phyloP scores from a whole-genome alignment of 1,140 invertebrate species.

The Streblospio benedicti region DNA sequence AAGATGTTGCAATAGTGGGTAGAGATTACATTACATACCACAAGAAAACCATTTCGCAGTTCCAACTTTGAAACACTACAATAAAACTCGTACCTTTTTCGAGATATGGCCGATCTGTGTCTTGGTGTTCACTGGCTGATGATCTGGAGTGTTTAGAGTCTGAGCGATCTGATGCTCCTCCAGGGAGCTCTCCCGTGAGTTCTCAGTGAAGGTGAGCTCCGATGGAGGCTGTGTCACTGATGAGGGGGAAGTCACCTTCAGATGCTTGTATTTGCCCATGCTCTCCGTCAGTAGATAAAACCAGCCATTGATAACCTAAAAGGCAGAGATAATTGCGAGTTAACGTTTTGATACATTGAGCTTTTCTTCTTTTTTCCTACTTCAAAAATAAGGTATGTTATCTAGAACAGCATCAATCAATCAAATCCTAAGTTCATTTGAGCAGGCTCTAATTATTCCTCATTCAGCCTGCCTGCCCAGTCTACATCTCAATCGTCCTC shows the following conservation, averaged over 20 bases:
- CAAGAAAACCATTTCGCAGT: too few species aligned
- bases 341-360: conserved; percentile 26
- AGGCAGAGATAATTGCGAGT: conserved; percentile 12
- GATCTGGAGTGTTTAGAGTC: too few species aligned
- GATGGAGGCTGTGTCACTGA: not conserved
- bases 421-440: not conserved
- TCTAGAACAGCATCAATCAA: not conserved
- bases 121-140: too few species aligned
- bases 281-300: conserved; percentile 52
- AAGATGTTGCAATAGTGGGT: too few species aligned
- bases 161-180: conserved; percentile 23
- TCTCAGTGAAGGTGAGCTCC: not conserved
- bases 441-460: not conserved
- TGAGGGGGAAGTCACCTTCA: conserved; percentile 25
- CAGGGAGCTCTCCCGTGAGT: conserved; percentile 20
- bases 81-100: too few species aligned
- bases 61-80: too few species aligned
- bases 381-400: not conserved
- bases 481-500: not conserved
- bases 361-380: not conserved
- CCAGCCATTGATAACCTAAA: conserved; percentile 50
- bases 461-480: not conserved
- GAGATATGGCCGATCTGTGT: too few species aligned
- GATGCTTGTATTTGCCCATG: conserved; percentile 47
- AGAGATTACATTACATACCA: too few species aligned